These are phyloP conservation scores for Agrypnia vestita DNA, from an alignment of 1,140 invertebrate species.

Conservation along the genomic window DNA sequence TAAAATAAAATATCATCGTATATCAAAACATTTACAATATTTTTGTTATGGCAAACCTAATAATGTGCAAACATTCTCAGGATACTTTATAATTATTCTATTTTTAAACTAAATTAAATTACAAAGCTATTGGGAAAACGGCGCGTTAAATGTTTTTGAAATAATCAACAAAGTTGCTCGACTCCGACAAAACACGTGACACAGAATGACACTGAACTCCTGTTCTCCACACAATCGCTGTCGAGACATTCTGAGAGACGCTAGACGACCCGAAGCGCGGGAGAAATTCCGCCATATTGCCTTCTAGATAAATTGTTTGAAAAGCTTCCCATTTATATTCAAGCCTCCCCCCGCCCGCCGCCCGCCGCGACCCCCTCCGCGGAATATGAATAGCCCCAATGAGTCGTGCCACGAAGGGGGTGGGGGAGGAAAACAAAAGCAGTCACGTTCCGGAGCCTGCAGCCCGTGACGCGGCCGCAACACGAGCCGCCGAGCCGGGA, in stretches of 20 bases:
- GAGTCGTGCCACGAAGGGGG: constrained; percentile 45
- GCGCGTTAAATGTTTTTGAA: too few relatives aligned
- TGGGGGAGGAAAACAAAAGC: constrained; percentile 56
- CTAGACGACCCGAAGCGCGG: background rate
- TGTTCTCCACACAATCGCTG: background rate
- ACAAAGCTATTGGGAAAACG: too few relatives aligned
- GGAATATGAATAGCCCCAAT: constrained; percentile 58
- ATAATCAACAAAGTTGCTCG: too few relatives aligned
- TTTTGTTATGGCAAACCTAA: too few relatives aligned
- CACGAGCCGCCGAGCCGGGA: constrained; percentile 4
- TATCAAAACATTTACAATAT: too few relatives aligned
- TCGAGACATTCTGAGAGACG: background rate
- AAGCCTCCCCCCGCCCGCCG: background rate
- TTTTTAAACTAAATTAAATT: too few relatives aligned
- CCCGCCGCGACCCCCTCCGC: constrained; percentile 45
- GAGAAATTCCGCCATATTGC: background rate
- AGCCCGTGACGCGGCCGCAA: constrained; percentile 5
- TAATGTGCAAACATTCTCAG: too few relatives aligned
- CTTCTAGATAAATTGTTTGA: constrained; percentile 30
- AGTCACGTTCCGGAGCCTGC: constrained; percentile 50
- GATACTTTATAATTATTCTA: too few relatives aligned
- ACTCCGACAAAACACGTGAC: too few relatives aligned
- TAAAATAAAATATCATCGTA: too few relatives aligned
- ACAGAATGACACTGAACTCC: too few relatives aligned
- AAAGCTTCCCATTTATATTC: constrained; percentile 54